A percentile compares a stretch with the other conserved stretches of the same genome.
Conservation (phyloP, 2,888 invertebrate species). For the Drosophila pegasa region DNA sequence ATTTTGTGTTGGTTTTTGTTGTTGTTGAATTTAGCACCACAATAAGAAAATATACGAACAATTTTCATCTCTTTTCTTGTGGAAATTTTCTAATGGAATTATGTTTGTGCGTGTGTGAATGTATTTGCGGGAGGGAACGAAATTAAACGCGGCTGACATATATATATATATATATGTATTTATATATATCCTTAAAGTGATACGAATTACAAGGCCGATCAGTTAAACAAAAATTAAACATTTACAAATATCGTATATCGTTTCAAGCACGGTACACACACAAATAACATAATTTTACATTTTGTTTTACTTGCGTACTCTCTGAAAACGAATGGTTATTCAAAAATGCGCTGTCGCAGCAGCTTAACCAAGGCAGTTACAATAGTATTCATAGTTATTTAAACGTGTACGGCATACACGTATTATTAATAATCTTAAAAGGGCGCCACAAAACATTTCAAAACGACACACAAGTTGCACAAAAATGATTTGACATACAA, state of each 20-base stretch:
- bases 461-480: slow-evolving; percentile 74
- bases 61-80: slow-evolving; percentile 41
- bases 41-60: slow-evolving; percentile 48
- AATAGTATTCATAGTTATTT: slow-evolving; percentile 66
- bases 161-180: slow-evolving; percentile 5
- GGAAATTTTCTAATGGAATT: slow-evolving; percentile 76
- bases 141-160: slow-evolving; percentile 17
- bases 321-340: slow-evolving; percentile 62
- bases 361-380: slow-evolving; percentile 75
- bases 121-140: slow-evolving; percentile 21
- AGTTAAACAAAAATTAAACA: slow-evolving; percentile 13
- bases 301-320: slow-evolving; percentile 46
- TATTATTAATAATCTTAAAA: slow-evolving; percentile 69
- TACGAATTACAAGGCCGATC: slow-evolving; percentile 19
- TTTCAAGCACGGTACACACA: slow-evolving; percentile 44
- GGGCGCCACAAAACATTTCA: slow-evolving; percentile 64
- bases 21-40: slow-evolving; percentile 57
- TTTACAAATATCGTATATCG: slow-evolving; percentile 45
- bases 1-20: slow-evolving; percentile 49
- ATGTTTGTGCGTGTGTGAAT: slow-evolving; percentile 51
- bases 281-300: slow-evolving; percentile 32
- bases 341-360: slow-evolving; percentile 43
- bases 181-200: slow-evolving; percentile 26
- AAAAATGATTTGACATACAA: slow-evolving; percentile 73
- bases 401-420: slow-evolving; percentile 37